A percentile compares a stretch with the other conserved stretches of the same genome.
Evolutionary conservation across 2,797 vertebrate species (phyloP).

Genomic region (Periophthalmus magnuspinnatus): DNA sequence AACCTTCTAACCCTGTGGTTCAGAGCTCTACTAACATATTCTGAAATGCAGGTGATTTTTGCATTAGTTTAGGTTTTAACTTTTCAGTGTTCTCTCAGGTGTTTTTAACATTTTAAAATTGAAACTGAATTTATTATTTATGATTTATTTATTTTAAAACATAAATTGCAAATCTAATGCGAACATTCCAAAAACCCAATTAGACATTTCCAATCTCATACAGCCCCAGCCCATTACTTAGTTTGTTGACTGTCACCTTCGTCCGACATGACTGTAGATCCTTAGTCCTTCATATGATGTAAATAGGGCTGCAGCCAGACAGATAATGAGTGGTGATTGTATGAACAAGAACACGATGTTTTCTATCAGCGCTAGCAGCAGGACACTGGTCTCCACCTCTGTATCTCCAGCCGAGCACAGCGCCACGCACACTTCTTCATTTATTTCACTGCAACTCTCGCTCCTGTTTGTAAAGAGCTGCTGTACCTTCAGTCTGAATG

Average conservation of each 20-base stretch:
- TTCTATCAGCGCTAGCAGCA: constrained; percentile 34
- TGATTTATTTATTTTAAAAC: not conserved
- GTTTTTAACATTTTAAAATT: not conserved
- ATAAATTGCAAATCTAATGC: not conserved
- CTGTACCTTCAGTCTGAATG: not conserved
- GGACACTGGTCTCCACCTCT: constrained; percentile 35
- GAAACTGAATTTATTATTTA: no score
- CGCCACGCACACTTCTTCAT: constrained; percentile 12
- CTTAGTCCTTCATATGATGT: not conserved
- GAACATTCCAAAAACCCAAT: not conserved
- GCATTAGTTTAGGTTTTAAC: not conserved
- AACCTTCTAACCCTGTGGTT: no score
- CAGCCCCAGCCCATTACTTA: not conserved
- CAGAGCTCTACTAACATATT: not conserved
- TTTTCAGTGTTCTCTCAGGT: not conserved
- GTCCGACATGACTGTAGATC: not conserved
- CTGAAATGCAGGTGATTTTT: not conserved
- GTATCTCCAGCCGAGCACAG: constrained; percentile 32
- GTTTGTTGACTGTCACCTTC: not conserved
- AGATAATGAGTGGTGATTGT: constrained; percentile 14
- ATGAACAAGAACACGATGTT: constrained; percentile 43
- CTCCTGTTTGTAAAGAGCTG: constrained; percentile 9
- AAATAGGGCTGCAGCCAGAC: not conserved
- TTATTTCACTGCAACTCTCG: constrained; percentile 19
- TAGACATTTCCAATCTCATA: not conserved